Conservation (phyloP, 2,888 invertebrate genomes). For the Campoletis raptor region DNA sequence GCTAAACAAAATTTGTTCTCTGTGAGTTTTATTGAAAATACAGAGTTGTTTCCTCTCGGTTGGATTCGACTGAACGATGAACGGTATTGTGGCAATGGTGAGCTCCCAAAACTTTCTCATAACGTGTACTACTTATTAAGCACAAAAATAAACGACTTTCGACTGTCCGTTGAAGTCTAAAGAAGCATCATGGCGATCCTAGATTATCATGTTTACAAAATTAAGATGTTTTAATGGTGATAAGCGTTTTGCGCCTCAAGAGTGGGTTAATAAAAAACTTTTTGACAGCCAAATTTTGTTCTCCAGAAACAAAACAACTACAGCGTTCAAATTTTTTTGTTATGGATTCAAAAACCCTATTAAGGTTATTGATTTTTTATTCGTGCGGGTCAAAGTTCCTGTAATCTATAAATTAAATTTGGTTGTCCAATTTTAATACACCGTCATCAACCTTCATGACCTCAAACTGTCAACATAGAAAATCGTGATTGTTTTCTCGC, state of each 20-base stretch:
- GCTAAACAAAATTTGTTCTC: conserved; percentile 12
- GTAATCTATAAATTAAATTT: conserved; percentile 20
- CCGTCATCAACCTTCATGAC: not conserved
- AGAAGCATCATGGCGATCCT: conserved; percentile 72
- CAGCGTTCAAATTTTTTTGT: not conserved
- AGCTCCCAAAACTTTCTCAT: conserved; percentile 65
- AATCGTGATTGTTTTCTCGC: not conserved
- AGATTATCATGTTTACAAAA: conserved; percentile 31
- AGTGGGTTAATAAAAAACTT: not conserved
- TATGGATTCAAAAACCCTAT: not conserved
- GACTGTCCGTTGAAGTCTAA: not conserved
- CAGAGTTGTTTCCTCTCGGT: conserved; percentile 59
- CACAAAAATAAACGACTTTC: conserved; percentile 17
- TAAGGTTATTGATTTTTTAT: conserved; percentile 67
- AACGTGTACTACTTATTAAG: not conserved
- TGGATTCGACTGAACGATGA: conserved; percentile 76
- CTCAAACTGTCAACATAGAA: conserved; percentile 8
- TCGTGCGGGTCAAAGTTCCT: not conserved
- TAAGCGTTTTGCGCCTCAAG: not conserved
- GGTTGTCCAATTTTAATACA: not conserved
- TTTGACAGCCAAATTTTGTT: not conserved
- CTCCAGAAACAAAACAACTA: not conserved
- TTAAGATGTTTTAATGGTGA: not conserved
- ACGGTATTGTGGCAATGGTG: conserved; percentile 83
- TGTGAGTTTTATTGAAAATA: conserved; percentile 45